Conservation (phyloP, 2,888 invertebrate species). For the Willowsia nigromaculata region DNA sequence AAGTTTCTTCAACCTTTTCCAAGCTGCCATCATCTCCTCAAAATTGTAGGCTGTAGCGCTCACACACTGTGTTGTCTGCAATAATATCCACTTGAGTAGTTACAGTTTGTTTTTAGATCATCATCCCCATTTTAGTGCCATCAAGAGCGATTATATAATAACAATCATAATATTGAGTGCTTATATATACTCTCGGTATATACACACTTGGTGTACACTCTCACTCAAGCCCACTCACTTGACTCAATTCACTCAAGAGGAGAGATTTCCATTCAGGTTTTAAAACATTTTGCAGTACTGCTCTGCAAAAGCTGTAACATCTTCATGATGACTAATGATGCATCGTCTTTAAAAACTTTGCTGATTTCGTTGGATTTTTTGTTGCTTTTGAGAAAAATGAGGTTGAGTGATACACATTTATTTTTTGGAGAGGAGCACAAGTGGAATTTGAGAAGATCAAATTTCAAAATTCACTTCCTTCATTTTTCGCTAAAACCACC, state of each 20-base stretch:
- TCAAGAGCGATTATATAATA: constrained; percentile 43
- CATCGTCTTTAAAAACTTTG: not conserved
- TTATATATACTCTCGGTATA: not conserved
- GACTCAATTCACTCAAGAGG: not conserved
- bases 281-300: not conserved
- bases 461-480: constrained; percentile 38
- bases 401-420: not conserved
- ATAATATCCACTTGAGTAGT: constrained; percentile 37
- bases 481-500: not conserved
- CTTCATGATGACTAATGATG: not conserved
- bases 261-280: not conserved
- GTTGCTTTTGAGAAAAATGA: not conserved
- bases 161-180: not conserved
- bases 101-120: constrained; percentile 50
- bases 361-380: not conserved
- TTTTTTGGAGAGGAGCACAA: not conserved
- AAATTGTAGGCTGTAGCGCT: not conserved
- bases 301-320: not conserved
- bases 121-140: not conserved
- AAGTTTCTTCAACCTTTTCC: constrained; percentile 4
- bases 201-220: not conserved
- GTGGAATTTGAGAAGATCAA: constrained; percentile 50
- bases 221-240: not conserved
- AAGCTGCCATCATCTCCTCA: not conserved
- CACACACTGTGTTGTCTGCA: not conserved